These are phyloP conservation scores for Fistularia commersonii DNA, from an alignment of 2,797 vertebrate genomes.

Conservation along the genomic window DNA sequence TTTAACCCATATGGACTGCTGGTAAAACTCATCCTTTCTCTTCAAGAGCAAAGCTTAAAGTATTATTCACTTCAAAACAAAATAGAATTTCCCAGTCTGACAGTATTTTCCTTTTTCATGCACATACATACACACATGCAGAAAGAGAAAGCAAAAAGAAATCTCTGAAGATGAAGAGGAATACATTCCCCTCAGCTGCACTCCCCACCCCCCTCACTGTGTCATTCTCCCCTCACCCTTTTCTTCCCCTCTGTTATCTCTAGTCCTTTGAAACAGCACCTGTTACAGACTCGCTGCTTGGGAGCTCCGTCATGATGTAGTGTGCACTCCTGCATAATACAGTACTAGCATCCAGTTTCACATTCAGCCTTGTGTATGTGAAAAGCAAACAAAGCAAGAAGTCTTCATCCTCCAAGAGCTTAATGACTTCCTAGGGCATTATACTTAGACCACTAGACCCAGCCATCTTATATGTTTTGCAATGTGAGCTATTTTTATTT, in stretches of 20 bases:
- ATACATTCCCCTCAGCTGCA: conserved; percentile 50
- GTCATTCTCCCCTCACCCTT: conserved; percentile 35
- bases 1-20: conserved; percentile 10
- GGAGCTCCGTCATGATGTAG: conserved; percentile 56
- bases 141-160: conserved; percentile 19
- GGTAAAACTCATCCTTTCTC: conserved; percentile 17
- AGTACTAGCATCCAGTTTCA: conserved; percentile 39
- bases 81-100: conserved; percentile 24
- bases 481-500: conserved; percentile 11
- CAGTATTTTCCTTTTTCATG: not conserved
- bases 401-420: conserved; percentile 53
- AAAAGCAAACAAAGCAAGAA: conserved; percentile 44
- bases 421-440: conserved; percentile 47
- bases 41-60: conserved; percentile 28
- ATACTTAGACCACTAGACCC: conserved; percentile 23
- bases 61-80: conserved; percentile 31
- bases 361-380: conserved; percentile 38
- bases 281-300: conserved; percentile 59
- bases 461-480: conserved; percentile 11
- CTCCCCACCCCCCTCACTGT: conserved; percentile 4
- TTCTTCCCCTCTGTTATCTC: conserved; percentile 66
- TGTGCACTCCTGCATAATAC: conserved; percentile 42
- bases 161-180: conserved; percentile 57
- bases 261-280: conserved; percentile 71
- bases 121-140: not conserved